Conservation (phyloP, 2,888 invertebrate species). For the Omphaloscelis lunosa region DNA sequence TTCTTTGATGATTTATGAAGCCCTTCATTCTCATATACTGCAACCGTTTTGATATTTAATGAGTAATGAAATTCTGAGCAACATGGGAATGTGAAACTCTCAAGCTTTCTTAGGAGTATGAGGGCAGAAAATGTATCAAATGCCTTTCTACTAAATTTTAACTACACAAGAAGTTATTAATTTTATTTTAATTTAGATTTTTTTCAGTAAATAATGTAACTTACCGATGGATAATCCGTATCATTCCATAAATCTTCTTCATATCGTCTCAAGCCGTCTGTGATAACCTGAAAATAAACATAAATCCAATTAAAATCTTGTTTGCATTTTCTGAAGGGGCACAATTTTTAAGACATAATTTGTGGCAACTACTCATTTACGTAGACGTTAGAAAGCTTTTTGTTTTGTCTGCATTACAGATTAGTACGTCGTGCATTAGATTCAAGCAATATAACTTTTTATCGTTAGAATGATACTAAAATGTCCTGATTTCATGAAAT, state of each 20-base stretch:
- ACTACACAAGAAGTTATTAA: neutral
- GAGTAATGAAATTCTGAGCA: neutral
- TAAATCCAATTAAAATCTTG: neutral
- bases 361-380: too few relatives aligned
- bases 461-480: too few relatives aligned
- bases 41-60: neutral
- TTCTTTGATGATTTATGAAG: neutral
- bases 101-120: neutral
- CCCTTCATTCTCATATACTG: neutral
- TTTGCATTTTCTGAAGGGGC: too few relatives aligned
- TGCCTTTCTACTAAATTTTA: neutral
- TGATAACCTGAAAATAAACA: conserved; percentile 92
- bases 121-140: neutral
- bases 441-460: too few relatives aligned
- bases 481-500: too few relatives aligned
- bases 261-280: conserved; percentile 98
- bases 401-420: too few relatives aligned
- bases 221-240: conserved; percentile 81
- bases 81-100: neutral
- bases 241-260: conserved; percentile 98
- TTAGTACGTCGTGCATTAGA: too few relatives aligned
- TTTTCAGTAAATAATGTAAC: neutral
- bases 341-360: too few relatives aligned
- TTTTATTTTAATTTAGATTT: neutral
- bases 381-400: too few relatives aligned